phyloP scores from a whole-genome alignment of 2,797 vertebrate species.

The Steatocranus sp. region DNA sequence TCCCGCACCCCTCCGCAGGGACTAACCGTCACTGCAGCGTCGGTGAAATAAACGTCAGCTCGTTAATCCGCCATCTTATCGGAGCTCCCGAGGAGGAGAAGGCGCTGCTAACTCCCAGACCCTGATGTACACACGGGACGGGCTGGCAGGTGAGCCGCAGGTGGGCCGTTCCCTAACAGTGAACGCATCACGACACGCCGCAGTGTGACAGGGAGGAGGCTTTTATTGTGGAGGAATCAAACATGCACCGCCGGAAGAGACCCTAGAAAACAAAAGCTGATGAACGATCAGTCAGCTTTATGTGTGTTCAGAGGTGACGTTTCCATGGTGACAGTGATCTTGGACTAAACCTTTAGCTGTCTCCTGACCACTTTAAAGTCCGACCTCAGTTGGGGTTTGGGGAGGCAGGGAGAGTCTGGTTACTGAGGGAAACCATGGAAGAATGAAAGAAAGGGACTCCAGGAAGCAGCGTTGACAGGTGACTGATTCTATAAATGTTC shows the following conservation, averaged over 20 bases:
- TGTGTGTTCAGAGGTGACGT: background rate
- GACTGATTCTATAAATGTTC: background rate
- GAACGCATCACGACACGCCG: background rate
- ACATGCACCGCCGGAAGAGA: background rate
- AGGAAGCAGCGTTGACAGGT: background rate
- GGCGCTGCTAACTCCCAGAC: background rate
- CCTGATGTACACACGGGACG: background rate
- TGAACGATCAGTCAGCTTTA: background rate
- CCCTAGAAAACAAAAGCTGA: background rate
- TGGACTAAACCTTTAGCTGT: background rate
- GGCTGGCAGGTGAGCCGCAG: slow-evolving; percentile 8
- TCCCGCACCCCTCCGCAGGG: background rate
- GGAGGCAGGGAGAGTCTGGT: background rate
- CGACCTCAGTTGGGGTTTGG: background rate
- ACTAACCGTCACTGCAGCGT: background rate
- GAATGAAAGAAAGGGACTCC: background rate
- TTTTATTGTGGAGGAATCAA: slow-evolving; percentile 22
- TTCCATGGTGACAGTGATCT: background rate
- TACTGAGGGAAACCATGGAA: background rate
- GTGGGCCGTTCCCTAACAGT: background rate
- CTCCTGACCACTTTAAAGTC: background rate
- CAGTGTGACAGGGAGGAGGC: background rate
- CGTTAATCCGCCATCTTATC: slow-evolving; percentile 22
- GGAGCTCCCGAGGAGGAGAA: background rate
- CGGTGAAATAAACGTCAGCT: background rate